These are phyloP conservation scores for Diploptera punctata DNA, from an alignment of 2,888 invertebrate genomes.

Conservation along the genomic window DNA sequence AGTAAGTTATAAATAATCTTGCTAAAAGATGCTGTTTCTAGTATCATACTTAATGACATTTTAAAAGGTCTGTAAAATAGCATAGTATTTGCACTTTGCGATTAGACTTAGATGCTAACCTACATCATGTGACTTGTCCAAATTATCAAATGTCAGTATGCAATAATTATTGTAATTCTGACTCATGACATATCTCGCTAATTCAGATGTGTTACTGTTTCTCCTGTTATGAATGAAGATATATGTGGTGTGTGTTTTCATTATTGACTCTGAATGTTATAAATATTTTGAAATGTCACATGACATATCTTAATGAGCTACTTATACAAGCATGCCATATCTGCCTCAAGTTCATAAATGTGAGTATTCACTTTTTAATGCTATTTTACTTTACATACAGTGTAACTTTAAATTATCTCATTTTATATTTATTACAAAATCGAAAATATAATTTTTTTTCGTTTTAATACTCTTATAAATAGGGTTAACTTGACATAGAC, in stretches of 20 bases:
- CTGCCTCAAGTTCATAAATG: slow-evolving; percentile 20
- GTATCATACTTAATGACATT: too few species aligned
- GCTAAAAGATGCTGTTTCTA: too few species aligned
- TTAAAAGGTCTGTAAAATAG: too few species aligned
- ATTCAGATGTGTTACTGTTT: background rate
- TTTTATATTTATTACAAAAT: background rate
- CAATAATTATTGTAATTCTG: background rate
- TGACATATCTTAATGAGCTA: slow-evolving; percentile 18
- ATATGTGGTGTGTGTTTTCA: background rate
- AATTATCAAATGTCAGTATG: background rate
- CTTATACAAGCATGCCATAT: slow-evolving; percentile 20
- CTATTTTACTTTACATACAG: background rate
- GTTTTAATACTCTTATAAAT: too few species aligned
- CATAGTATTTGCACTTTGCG: background rate
- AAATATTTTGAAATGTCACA: background rate
- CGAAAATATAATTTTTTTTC: too few species aligned
- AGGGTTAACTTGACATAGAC: too few species aligned
- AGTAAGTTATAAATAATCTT: too few species aligned
- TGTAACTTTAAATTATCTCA: background rate
- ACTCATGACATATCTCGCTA: background rate
- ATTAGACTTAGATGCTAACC: background rate
- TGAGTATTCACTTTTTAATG: slow-evolving; percentile 14
- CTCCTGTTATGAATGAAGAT: background rate
- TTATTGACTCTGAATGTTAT: background rate
- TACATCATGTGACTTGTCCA: background rate